Conservation (phyloP, 2,797 vertebrate species). For the Champsocephalus gunnari region DNA sequence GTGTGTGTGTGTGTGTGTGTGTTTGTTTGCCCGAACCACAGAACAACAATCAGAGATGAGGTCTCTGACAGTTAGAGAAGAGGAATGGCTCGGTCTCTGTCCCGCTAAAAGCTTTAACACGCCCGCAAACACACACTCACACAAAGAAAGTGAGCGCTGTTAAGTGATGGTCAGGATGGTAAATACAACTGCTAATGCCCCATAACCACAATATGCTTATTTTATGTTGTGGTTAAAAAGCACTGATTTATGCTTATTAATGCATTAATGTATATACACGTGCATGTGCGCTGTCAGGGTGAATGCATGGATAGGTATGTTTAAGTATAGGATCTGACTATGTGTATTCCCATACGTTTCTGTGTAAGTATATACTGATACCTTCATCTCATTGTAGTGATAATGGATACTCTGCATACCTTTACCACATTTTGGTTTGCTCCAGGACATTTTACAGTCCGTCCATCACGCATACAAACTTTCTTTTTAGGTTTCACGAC, state of each 20-base stretch:
- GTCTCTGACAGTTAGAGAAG: constrained; percentile 76
- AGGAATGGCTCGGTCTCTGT: constrained; percentile 65
- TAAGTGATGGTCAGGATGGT: constrained; percentile 78
- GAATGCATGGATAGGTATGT: neutral
- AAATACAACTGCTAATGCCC: constrained; percentile 76
- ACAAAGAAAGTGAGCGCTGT: constrained; percentile 49
- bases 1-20: constrained; percentile 31
- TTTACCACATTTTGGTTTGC: neutral
- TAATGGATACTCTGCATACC: neutral
- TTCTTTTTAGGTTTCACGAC: neutral
- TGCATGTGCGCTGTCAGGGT: constrained; percentile 3
- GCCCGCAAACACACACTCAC: constrained; percentile 36
- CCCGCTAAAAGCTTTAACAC: constrained; percentile 77
- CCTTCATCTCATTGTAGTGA: neutral
- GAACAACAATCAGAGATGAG: constrained; percentile 59
- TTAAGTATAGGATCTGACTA: constrained; percentile 11
- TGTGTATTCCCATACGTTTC: constrained; percentile 8
- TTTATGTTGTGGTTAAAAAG: constrained; percentile 70
- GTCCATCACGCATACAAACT: neutral
- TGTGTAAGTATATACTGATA: neutral
- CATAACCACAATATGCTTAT: constrained; percentile 65
- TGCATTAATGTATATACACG: constrained; percentile 35
- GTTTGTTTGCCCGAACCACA: constrained; percentile 41
- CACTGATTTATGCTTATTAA: constrained; percentile 62
- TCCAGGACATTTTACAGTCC: neutral